These are phyloP conservation scores for Acridotheres tristis DNA, from an alignment of 2,797 vertebrate species.

Conservation along the genomic window DNA sequence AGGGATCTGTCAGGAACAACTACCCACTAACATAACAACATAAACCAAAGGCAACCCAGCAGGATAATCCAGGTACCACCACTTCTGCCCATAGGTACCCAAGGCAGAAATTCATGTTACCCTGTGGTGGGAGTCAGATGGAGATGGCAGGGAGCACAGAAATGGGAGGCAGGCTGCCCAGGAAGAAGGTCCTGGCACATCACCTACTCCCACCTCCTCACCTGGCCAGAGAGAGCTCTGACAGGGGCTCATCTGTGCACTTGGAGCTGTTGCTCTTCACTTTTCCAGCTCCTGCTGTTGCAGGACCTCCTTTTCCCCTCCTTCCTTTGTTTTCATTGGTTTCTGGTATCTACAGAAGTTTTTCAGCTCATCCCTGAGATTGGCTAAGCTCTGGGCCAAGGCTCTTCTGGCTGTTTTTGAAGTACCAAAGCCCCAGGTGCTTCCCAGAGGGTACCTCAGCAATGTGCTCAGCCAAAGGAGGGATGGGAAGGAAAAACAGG, in stretches of 20 bases:
- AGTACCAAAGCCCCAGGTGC: neutral
- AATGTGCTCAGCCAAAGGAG: neutral
- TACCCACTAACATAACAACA: neutral
- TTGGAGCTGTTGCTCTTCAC: neutral
- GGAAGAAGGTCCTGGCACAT: neutral
- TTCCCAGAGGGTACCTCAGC: neutral
- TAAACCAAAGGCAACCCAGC: neutral
- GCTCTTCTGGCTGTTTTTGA: neutral
- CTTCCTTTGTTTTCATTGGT: neutral
- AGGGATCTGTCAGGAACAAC: neutral
- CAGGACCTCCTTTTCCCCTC: neutral
- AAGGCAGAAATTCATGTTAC: neutral
- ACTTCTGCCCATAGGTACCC: neutral
- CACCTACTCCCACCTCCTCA: neutral
- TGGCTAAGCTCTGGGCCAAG: neutral
- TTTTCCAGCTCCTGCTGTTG: neutral
- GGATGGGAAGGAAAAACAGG: neutral
- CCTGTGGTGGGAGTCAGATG: neutral
- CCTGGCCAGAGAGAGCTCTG: conserved; percentile 3
- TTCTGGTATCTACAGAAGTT: neutral
- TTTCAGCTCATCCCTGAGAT: neutral
- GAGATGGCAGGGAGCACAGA: neutral
- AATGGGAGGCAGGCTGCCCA: neutral
- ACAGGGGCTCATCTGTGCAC: conserved; percentile 29
- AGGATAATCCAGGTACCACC: neutral